Conservation (phyloP, 2,888 invertebrate species). For the Noctua comes region DNA sequence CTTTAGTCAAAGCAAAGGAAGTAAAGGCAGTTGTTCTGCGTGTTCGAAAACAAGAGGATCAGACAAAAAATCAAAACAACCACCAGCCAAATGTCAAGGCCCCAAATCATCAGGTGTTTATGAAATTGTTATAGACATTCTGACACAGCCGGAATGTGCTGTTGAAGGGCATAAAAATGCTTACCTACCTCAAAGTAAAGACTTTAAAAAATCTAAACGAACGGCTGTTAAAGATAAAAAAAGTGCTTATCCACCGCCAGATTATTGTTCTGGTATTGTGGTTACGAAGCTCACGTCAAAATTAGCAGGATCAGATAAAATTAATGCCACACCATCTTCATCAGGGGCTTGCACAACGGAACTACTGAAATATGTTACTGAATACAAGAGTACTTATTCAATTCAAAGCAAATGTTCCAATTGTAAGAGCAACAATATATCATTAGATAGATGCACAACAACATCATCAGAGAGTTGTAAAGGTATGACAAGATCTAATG, state of each 20-base stretch:
- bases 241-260: neutral
- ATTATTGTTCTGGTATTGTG: neutral
- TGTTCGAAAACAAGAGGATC: neutral
- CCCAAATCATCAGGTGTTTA: neutral
- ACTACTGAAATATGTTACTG: neutral
- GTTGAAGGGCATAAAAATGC: neutral
- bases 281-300: neutral
- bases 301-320: neutral
- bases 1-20: too few species aligned
- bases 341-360: neutral
- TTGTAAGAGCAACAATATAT: neutral
- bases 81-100: neutral
- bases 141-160: neutral
- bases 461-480: neutral
- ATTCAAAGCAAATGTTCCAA: neutral
- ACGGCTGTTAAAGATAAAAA: neutral
- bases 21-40: neutral
- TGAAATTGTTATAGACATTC: neutral
- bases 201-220: too few species aligned
- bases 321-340: neutral
- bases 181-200: neutral
- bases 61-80: neutral
- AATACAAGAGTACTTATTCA: neutral
- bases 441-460: neutral
- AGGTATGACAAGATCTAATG: neutral